Evolutionary conservation across 2,888 invertebrate species (phyloP).

Genomic region (Cinara cedri): DNA sequence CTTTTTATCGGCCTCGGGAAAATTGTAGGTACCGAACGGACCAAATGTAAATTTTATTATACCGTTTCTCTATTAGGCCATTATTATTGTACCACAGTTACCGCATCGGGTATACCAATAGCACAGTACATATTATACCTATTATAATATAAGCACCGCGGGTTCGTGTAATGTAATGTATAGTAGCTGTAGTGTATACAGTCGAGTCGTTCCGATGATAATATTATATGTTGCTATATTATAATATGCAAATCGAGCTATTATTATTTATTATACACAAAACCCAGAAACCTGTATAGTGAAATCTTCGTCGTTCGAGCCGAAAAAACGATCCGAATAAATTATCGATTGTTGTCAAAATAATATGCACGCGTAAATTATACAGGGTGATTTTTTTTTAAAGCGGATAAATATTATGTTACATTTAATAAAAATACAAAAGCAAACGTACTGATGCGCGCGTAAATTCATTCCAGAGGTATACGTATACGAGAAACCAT

Average conservation of each 20-base stretch:
- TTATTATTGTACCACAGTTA: neutral
- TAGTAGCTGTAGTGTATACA: too few relatives aligned
- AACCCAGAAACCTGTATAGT: slow-evolving; percentile 23
- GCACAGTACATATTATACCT: neutral
- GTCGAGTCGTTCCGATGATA: neutral
- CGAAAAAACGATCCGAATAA: slow-evolving; percentile 17
- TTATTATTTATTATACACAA: slow-evolving; percentile 18
- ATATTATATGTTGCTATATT: neutral
- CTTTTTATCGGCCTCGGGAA: neutral
- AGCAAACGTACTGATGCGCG: too few relatives aligned
- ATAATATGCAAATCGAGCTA: slow-evolving; percentile 37
- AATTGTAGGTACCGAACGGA: neutral
- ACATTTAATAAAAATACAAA: too few relatives aligned
- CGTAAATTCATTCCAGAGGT: too few relatives aligned
- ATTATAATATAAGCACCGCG: too few relatives aligned
- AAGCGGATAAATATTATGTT: too few relatives aligned
- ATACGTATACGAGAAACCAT: too few relatives aligned
- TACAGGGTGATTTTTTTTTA: too few relatives aligned
- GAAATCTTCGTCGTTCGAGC: neutral
- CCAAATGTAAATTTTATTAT: slow-evolving; percentile 44
- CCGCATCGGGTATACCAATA: neutral
- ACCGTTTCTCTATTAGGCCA: too few relatives aligned
- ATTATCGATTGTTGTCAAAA: slow-evolving; percentile 10
- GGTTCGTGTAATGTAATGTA: too few relatives aligned
- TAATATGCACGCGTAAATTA: neutral